Conservation (phyloP, 2,797 vertebrate species). For the Eulemur albifrons region DNA sequence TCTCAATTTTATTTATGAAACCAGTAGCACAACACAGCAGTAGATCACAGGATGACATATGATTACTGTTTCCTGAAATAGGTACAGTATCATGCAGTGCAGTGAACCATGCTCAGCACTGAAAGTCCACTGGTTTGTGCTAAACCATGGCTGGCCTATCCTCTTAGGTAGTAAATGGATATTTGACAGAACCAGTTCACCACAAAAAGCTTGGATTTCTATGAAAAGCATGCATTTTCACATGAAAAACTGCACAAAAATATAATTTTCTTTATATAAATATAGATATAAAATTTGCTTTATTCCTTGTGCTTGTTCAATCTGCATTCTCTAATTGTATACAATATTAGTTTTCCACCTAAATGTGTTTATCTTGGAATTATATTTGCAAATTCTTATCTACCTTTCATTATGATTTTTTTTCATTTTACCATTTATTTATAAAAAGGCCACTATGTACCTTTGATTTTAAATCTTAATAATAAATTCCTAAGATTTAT, state of each 20-base stretch:
- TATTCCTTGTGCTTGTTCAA: not conserved
- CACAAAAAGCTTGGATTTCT: not conserved
- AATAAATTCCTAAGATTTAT: not conserved
- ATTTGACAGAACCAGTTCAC: not conserved
- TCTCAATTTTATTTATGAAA: slow-evolving; percentile 72
- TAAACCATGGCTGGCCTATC: no score
- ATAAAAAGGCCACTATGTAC: not conserved
- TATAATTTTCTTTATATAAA: not conserved
- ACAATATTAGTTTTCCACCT: not conserved
- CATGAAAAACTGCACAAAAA: not conserved
- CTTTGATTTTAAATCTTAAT: not conserved
- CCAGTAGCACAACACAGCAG: slow-evolving; percentile 6
- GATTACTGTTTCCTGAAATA: slow-evolving; percentile 59
- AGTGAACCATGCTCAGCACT: not conserved
- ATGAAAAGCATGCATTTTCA: not conserved
- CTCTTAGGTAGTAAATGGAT: not conserved
- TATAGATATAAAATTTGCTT: not conserved
- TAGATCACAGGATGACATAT: slow-evolving; percentile 64
- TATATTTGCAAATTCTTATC: not conserved
- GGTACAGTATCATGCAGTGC: not conserved
- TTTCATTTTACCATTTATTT: not conserved
- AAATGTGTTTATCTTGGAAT: not conserved
- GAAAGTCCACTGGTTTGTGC: not conserved
- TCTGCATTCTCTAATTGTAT: not conserved
- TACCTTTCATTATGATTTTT: not conserved